Evolutionary conservation across 2,797 vertebrate species (phyloP).

Genomic region (Muscicapa comitata): DNA sequence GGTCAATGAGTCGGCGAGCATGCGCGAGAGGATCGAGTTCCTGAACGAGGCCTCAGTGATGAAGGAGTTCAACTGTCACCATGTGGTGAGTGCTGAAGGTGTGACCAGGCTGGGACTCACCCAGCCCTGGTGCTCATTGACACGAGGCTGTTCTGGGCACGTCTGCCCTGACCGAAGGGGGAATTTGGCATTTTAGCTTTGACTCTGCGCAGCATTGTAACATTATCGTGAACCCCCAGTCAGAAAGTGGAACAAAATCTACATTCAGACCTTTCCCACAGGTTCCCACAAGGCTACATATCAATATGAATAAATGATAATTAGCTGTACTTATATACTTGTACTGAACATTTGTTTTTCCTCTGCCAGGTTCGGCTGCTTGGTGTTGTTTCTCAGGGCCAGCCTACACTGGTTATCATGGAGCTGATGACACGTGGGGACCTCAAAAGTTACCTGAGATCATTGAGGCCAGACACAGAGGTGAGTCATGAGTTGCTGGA

Average conservation of each 20-base stretch:
- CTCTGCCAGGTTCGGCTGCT: constrained; percentile 87
- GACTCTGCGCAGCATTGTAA: fast-evolving
- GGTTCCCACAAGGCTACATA: neutral
- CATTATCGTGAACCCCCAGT: neutral
- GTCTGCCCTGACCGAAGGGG: neutral
- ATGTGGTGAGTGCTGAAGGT: constrained; percentile 84
- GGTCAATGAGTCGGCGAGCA: constrained; percentile 94
- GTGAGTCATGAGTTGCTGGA: constrained; percentile 68
- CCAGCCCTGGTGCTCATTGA: neutral
- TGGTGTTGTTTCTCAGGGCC: constrained; percentile 97
- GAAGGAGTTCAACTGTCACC: constrained; percentile 99
- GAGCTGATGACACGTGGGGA: constrained; percentile 98
- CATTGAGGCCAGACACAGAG: constrained; percentile 89
- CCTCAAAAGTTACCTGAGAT: constrained; percentile 95
- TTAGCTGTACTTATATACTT: neutral
- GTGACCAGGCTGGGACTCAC: neutral
- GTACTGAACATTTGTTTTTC: neutral
- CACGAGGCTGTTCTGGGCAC: fast-evolving
- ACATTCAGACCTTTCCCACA: neutral
- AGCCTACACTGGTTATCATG: constrained; percentile 98
- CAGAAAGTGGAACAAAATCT: neutral
- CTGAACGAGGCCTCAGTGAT: constrained; percentile 98
- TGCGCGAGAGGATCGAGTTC: constrained; percentile 97
- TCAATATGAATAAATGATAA: neutral
- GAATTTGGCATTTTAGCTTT: neutral